Evolutionary conservation across 2,797 vertebrate genomes (phyloP), one percentile per base, ranked within the genome.

Genomic region (Sebastes alutus): DNA sequence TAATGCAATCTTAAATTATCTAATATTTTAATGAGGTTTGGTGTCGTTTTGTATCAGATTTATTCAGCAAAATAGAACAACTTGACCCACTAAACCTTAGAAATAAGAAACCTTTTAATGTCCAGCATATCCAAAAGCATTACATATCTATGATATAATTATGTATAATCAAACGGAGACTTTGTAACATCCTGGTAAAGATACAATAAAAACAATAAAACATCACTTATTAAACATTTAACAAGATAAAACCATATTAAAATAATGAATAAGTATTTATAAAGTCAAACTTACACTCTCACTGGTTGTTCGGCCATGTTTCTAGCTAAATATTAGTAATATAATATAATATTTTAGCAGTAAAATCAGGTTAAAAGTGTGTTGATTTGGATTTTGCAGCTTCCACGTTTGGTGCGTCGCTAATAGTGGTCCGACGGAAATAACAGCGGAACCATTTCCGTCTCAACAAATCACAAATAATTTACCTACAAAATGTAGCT

Each of bases 281-380:
- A 7, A 13, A 20, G 13, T 13, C 1, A 10, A 56, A 93, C 93
- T 94, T 55, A 95, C 94, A 95, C 93, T 92, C 86, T 84, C 3
- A 91, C 35, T 2, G 93, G 87, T n/a, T 88, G 68, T 0, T 92
- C 93, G 6, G 55, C 83, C 94, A 95, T 96, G 4, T 52, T 27
- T 68, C 11, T 14, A 1, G 4, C 5, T 8, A 4, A 38, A 23
- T 29, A 58, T 18, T 5, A 35, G 33, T 35, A 35, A 35, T 35
- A 35, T 12, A 35, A 35, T 35, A 35, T 35, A 35, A 35, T 35
- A 35, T 35, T 1, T 33, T 35, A 4, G 13, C 7, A 18, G 23
- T 7, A 56, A 2, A 42, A 42, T 42, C 38, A 42, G 59, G 59
- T 16, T 67, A 11, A 11, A 77, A 77, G 73, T 38, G 30, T 80